Conservation (phyloP, 1,140 invertebrate species). For the Diabrotica undecimpunctata region DNA sequence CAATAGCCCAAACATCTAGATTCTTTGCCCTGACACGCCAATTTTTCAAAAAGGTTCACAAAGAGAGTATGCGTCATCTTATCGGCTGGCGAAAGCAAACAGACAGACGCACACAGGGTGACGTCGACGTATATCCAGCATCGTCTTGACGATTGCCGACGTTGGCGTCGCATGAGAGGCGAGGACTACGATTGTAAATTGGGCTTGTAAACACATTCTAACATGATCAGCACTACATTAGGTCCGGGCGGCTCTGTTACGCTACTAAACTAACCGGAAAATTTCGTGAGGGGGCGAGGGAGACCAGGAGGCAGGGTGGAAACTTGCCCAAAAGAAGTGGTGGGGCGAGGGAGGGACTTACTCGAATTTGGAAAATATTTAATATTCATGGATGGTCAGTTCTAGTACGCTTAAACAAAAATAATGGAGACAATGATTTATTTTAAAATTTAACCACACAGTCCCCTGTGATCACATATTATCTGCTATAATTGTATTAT, state of each 20-base stretch:
- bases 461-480: no score
- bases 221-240: slow-evolving; percentile 49
- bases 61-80: slow-evolving; percentile 38
- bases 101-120: slow-evolving; percentile 39
- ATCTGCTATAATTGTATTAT: no score
- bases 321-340: no score
- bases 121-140: slow-evolving; percentile 23
- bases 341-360: not conserved
- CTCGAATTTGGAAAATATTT: no score
- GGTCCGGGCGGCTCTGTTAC: slow-evolving; percentile 36
- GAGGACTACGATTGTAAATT: slow-evolving; percentile 46
- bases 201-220: slow-evolving; percentile 48
- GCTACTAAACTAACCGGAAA: slow-evolving; percentile 33
- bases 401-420: no score
- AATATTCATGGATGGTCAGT: no score
- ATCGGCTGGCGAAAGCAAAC: slow-evolving; percentile 41
- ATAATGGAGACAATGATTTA: no score
- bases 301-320: no score
- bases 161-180: slow-evolving; percentile 31
- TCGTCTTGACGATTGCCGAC: not conserved
- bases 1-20: no score
- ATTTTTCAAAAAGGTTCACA: not conserved
- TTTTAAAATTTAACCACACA: no score
- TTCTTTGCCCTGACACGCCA: no score
- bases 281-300: slow-evolving; percentile 5